phyloP scores from a whole-genome alignment of 2,888 invertebrate species.

The Amblyjoppa fuscipennis region DNA sequence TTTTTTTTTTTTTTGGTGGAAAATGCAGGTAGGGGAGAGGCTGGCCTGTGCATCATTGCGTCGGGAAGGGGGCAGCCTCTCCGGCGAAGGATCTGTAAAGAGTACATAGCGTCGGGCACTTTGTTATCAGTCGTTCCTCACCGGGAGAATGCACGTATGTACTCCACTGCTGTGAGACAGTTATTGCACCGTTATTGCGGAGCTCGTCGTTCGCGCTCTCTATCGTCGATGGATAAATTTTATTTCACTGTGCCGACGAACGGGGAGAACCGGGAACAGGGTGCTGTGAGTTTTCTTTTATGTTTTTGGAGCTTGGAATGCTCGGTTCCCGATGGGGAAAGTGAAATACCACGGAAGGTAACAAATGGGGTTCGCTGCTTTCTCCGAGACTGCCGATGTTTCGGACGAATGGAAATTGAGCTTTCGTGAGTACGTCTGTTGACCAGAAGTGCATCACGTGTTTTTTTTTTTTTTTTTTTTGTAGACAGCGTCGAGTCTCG shows the following conservation, averaged over 20 bases:
- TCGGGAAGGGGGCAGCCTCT: background rate
- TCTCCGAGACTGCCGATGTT: too few species aligned
- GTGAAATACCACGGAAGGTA: too few species aligned
- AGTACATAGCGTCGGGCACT: slow-evolving; percentile 1
- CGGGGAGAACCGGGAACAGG: background rate
- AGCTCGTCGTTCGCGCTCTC: slow-evolving; percentile 8
- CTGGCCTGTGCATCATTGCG: background rate
- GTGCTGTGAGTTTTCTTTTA: background rate
- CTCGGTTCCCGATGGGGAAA: too few species aligned
- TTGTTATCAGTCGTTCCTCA: slow-evolving; percentile 32
- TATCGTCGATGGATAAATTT: slow-evolving; percentile 1
- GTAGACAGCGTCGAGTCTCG: too few species aligned
- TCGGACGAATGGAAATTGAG: too few species aligned
- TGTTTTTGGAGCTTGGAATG: too few species aligned
- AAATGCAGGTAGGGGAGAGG: background rate
- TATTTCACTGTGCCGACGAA: background rate
- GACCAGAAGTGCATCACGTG: too few species aligned
- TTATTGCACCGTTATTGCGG: background rate
- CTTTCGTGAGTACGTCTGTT: too few species aligned
- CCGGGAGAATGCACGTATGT: slow-evolving; percentile 2
- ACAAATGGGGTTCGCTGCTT: too few species aligned
- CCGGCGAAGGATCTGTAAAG: background rate
- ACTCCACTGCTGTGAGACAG: slow-evolving; percentile 8
- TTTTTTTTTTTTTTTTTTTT: too few species aligned
- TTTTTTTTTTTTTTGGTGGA: background rate